phyloP scores from a whole-genome alignment of 2,888 invertebrate species.

The Eugnorisma glareosa region DNA sequence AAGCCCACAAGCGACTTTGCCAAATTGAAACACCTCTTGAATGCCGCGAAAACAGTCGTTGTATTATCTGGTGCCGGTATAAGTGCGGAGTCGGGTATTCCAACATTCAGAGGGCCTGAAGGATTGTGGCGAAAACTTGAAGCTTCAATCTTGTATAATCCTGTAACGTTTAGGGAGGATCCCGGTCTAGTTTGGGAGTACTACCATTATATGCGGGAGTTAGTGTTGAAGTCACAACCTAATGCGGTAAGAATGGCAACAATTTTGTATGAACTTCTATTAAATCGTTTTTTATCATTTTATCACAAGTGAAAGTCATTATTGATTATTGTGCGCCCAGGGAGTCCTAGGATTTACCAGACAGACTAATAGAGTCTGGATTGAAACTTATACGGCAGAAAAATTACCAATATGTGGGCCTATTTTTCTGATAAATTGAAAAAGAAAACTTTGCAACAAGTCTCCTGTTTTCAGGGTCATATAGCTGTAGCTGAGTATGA shows the following conservation, averaged over 20 bases:
- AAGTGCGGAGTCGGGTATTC: conserved; percentile 96
- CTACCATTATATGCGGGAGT: conserved; percentile 95
- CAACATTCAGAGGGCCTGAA: conserved; percentile 95
- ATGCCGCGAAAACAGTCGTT: conserved; percentile 92
- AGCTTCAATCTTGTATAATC: conserved; percentile 92
- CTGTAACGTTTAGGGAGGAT: conserved; percentile 92
- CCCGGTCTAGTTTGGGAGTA: conserved; percentile 97
- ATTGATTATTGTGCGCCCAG: neutral
- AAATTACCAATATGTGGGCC: neutral
- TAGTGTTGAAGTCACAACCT: conserved; percentile 93
- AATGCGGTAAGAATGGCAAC: conserved; percentile 91
- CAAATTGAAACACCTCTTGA: conserved; percentile 91
- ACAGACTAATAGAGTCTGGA: neutral
- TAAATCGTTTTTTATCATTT: too few species aligned
- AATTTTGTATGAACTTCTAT: neutral
- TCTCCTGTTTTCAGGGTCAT: conserved; percentile 92
- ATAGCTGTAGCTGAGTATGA: conserved; percentile 93
- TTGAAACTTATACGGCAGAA: neutral
- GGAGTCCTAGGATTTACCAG: neutral
- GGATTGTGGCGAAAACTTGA: conserved; percentile 95
- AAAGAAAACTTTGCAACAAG: neutral
- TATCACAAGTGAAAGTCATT: neutral
- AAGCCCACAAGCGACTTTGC: conserved; percentile 80
- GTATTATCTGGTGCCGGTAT: conserved; percentile 95
- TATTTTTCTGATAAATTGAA: neutral